These are phyloP conservation scores for Carassius carassius DNA, from an alignment of 2,113 vertebrate genomes.

Conservation along the genomic window DNA sequence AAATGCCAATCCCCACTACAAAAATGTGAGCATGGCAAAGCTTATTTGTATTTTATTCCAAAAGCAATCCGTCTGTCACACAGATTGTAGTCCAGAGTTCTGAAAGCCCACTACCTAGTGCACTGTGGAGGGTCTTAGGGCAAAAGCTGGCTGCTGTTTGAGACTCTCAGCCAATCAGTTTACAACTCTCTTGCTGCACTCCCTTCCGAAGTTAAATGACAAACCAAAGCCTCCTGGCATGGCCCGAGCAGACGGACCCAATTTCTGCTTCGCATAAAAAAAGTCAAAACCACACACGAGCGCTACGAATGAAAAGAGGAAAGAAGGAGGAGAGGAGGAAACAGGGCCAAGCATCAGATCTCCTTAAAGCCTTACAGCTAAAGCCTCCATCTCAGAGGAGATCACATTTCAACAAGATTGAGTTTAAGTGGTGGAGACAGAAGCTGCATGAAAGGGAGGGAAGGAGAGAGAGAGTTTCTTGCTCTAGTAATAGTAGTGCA, in stretches of 20 bases:
- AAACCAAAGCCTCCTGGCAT: slow-evolving; percentile 49
- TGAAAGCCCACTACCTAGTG: not conserved
- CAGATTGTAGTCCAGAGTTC: not conserved
- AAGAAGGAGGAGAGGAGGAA: slow-evolving; percentile 43
- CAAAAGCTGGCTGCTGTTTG: slow-evolving; percentile 19
- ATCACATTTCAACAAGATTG: slow-evolving; percentile 59
- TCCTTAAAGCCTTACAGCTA: slow-evolving; percentile 44
- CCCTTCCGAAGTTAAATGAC: slow-evolving; percentile 19
- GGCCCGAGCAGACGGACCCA: slow-evolving; percentile 39
- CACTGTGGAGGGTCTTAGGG: slow-evolving; percentile 26
- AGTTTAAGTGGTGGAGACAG: slow-evolving; percentile 52
- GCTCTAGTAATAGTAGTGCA: slow-evolving; percentile 6
- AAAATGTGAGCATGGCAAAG: not conserved
- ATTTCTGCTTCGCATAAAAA: slow-evolving; percentile 55
- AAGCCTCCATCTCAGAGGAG: slow-evolving; percentile 48
- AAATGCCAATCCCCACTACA: not conserved
- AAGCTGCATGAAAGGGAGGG: slow-evolving; percentile 41
- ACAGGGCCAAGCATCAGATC: slow-evolving; percentile 45
- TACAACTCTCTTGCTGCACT: slow-evolving; percentile 7
- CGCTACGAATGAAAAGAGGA: slow-evolving; percentile 29
- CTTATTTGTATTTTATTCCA: slow-evolving; percentile 1
- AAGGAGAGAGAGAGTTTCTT: slow-evolving; percentile 1
- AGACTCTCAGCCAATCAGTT: slow-evolving; percentile 32
- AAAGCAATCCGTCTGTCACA: not conserved
- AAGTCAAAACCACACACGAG: slow-evolving; percentile 53